phyloP scores from a whole-genome alignment of 2,797 vertebrate species.

The Pangasius larnaudii region DNA sequence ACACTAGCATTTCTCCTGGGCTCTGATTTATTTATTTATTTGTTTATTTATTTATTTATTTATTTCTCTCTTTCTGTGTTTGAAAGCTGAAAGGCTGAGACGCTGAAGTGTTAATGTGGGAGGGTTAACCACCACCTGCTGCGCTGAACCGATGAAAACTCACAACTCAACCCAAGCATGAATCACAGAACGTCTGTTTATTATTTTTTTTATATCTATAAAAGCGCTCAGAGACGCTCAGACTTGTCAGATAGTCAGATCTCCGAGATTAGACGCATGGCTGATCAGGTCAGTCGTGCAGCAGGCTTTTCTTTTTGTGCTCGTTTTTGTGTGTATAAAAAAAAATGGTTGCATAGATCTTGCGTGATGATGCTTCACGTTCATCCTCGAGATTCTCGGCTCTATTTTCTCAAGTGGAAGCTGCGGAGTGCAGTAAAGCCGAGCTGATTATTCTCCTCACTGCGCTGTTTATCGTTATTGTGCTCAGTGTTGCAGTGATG shows the following conservation, averaged over 20 bases:
- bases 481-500: not conserved
- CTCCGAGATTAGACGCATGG: not conserved
- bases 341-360: not conserved
- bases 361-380: not conserved
- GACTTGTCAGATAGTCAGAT: not conserved
- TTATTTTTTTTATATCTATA: not conserved
- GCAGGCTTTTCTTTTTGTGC: not conserved
- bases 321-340: not conserved
- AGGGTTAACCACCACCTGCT: not conserved
- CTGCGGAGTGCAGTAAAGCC: not conserved
- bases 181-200: not conserved
- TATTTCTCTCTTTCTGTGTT: not conserved
- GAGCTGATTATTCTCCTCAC: not conserved
- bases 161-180: not conserved
- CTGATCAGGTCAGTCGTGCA: not conserved
- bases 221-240: not conserved
- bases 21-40: not conserved
- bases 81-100: conserved; percentile 1
- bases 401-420: not conserved
- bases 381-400: not conserved
- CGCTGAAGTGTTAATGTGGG: conserved; percentile 11
- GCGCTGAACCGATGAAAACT: not conserved
- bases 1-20: not conserved
- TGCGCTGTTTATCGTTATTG: not conserved
- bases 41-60: not conserved